Percentiles rank a stretch among this genome's conserved stretches.
Evolutionary conservation across 2,797 vertebrate genomes (phyloP).

Genomic region (Gymnodraco acuticeps): DNA sequence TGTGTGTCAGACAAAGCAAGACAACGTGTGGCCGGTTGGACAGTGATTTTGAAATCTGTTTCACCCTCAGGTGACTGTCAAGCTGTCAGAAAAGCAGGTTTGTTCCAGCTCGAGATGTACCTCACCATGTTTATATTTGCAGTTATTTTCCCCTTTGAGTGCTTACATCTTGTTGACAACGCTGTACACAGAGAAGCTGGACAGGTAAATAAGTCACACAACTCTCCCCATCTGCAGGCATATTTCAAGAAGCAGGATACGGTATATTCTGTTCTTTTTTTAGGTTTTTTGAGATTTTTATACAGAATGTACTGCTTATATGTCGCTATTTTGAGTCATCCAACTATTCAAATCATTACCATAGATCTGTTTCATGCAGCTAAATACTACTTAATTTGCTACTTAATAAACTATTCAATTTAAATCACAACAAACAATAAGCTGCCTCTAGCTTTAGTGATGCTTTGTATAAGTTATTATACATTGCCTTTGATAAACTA

Average conservation of each 20-base stretch:
- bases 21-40: conserved; percentile 76
- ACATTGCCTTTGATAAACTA: conserved; percentile 22
- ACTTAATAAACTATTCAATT: rapidly evolving
- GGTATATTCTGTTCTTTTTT: conserved; percentile 1
- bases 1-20: conserved; percentile 64
- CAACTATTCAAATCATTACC: background rate
- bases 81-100: conserved; percentile 85
- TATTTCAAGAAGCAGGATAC: conserved; percentile 42
- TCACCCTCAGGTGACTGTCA: conserved; percentile 86
- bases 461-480: conserved; percentile 3
- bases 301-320: background rate
- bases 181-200: conserved; percentile 72
- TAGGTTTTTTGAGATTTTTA: background rate
- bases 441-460: background rate
- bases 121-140: conserved; percentile 88
- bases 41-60: conserved; percentile 84
- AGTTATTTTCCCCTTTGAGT: conserved; percentile 87
- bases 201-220: conserved; percentile 84
- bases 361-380: rapidly evolving
- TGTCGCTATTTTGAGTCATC: background rate
- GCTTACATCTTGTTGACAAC: conserved; percentile 86
- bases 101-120: conserved; percentile 82
- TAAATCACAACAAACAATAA: background rate
- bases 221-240: conserved; percentile 40
- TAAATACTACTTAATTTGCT: background rate